These are phyloP conservation scores for Pogonomyrmex californicus DNA, from an alignment of 1,140 invertebrate species.

Conservation along the genomic window DNA sequence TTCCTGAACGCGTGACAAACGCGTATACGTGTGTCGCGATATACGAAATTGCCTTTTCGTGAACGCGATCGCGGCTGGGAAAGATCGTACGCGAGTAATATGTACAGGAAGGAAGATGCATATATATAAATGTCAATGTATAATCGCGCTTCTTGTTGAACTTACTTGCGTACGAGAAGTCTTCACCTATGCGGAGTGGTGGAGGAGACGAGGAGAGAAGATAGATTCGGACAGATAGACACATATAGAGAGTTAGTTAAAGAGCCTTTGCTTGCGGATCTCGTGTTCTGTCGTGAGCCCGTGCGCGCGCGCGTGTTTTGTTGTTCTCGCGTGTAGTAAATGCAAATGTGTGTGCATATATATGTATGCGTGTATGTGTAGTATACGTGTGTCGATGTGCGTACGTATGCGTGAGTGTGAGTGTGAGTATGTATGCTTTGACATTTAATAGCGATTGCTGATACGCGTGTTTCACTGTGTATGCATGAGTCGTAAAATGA, in stretches of 20 bases:
- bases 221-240: slow-evolving; percentile 84
- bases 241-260: slow-evolving; percentile 85
- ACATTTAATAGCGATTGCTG: slow-evolving; percentile 41
- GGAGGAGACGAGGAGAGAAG: slow-evolving; percentile 83
- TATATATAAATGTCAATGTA: slow-evolving; percentile 66
- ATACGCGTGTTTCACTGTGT: slow-evolving; percentile 21
- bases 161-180: slow-evolving; percentile 87
- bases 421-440: slow-evolving; percentile 26
- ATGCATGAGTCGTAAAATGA: slow-evolving; percentile 46
- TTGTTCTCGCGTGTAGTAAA: slow-evolving; percentile 10
- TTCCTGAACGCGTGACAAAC: slow-evolving; percentile 25
- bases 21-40: slow-evolving; percentile 28
- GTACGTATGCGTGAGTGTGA: slow-evolving; percentile 4
- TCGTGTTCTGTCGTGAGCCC: slow-evolving; percentile 52
- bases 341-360: slow-evolving; percentile 30
- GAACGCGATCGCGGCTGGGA: slow-evolving; percentile 45
- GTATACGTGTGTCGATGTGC: too few relatives aligned
- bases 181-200: slow-evolving; percentile 85
- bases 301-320: slow-evolving; percentile 45
- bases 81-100: slow-evolving; percentile 45
- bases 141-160: slow-evolving; percentile 71
- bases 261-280: slow-evolving; percentile 59
- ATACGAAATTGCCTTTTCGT: slow-evolving; percentile 45
- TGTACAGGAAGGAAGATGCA: slow-evolving; percentile 55
- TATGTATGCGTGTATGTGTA: slow-evolving; percentile 13